Evolutionary conservation across 2,888 invertebrate species (phyloP), one percentile per base, ranked within the genome.

Genomic region (Mythimna ferrago): DNA sequence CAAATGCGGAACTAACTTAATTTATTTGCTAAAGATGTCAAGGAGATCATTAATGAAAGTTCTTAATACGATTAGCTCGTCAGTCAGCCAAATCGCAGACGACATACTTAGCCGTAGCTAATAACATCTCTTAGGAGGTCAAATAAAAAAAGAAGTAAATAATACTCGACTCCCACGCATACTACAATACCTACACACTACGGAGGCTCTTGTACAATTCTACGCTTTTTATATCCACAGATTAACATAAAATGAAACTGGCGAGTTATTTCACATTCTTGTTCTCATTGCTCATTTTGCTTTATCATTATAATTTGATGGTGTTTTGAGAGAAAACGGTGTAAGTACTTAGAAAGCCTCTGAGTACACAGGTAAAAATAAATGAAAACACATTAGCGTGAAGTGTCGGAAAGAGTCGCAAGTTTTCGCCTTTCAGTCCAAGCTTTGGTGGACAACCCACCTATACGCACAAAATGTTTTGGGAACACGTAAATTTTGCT

Each of bases 231-330:
- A 56, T 66, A 41, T 10, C 11, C 3, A 73, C 78, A 62, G 38
- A 83, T 83, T 83, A 70, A 69, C 69, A 71, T 80, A 78, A 74
- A 82, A 82, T 81, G 58, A 74, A 71, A 72, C 69, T 61, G 56
- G 56, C 62, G 54, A 71, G 65, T 51, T 82, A 74, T 64, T 67
- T 78, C 66, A 56, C 68, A 71, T 54, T 48, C 35, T 54, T 54
- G 67, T 73, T 73, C 60, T 65, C 53, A 38, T 71, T 73, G 69
- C 66, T 82, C 64, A 65, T 77, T 83, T 80, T 58, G 58, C 58
- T 69, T 76, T 67, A 73, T 48, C 71, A 71, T 80, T 75, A 70
- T 80, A 70, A 77, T 80, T 77, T 67, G 75, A 80, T 73, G 71
- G 58, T 71, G 60, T 83, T 80, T 77, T 71, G 63, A 63, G 62